Percentiles rank a stretch among this genome's conserved stretches.
These are phyloP conservation scores for Callipepla squamata DNA, from an alignment of 2,113 vertebrate species.

Conservation along the genomic window DNA sequence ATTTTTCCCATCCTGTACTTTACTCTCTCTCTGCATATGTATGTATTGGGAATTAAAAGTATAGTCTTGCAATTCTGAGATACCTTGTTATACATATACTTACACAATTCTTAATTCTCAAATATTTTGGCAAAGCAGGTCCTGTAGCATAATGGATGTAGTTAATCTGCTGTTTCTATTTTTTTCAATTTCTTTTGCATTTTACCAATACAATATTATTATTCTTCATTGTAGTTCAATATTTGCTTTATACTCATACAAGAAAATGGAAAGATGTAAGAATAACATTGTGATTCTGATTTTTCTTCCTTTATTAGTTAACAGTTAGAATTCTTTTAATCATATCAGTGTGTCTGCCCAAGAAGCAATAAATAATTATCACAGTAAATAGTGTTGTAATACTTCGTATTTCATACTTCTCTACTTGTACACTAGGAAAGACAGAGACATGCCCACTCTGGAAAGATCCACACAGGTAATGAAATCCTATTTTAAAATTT, in stretches of 20 bases:
- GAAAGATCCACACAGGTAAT: neutral
- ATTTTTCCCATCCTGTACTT: neutral
- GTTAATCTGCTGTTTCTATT: neutral
- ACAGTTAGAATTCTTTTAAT: neutral
- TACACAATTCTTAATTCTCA: neutral
- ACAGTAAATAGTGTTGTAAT: neutral
- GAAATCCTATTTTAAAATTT: constrained; percentile 3
- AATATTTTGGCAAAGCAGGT: rapidly evolving
- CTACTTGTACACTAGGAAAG: constrained; percentile 5
- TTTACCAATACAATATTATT: neutral
- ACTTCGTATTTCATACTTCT: constrained; percentile 5
- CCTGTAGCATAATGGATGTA: rapidly evolving
- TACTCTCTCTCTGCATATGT: neutral
- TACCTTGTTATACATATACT: neutral
- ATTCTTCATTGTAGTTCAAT: neutral
- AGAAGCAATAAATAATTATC: neutral
- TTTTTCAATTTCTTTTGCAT: neutral
- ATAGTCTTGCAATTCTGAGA: neutral
- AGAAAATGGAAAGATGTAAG: neutral
- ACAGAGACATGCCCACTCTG: neutral
- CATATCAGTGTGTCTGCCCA: neutral
- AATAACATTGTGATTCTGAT: neutral
- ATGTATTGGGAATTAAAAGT: neutral
- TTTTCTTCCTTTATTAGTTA: neutral
- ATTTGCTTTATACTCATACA: neutral